phyloP scores from a whole-genome alignment of 2,888 invertebrate genomes.

The Drosophila nr. perissopoda region DNA sequence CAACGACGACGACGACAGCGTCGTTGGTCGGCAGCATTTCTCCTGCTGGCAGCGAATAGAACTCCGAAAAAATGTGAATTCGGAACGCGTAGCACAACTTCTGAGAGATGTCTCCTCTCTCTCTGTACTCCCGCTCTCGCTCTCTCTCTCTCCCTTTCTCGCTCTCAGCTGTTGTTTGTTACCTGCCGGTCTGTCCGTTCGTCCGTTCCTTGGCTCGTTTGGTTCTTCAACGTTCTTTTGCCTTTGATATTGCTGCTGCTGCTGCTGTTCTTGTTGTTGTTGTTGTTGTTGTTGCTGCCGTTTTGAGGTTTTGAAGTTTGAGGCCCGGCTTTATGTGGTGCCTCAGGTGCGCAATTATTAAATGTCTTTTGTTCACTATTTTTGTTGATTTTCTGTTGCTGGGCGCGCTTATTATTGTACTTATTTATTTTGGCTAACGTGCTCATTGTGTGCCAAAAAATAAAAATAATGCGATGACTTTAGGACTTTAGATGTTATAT shows the following conservation, averaged over 20 bases:
- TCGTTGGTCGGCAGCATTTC: slow-evolving; percentile 61
- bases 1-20: slow-evolving; percentile 28
- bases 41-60: slow-evolving; percentile 55
- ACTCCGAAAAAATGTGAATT: slow-evolving; percentile 61
- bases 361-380: slow-evolving; percentile 56
- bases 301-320: slow-evolving; percentile 26
- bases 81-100: slow-evolving; percentile 65
- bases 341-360: slow-evolving; percentile 76
- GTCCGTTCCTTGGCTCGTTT: slow-evolving; percentile 21
- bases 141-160: slow-evolving; percentile 13
- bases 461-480: neutral
- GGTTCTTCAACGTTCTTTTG: slow-evolving; percentile 42
- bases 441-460: neutral
- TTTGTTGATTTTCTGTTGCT: slow-evolving; percentile 24
- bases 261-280: slow-evolving; percentile 6
- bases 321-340: slow-evolving; percentile 55
- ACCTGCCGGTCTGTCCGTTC: slow-evolving; percentile 39
- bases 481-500: slow-evolving; percentile 28
- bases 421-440: slow-evolving; percentile 8
- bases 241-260: slow-evolving; percentile 19
- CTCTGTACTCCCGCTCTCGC: slow-evolving; percentile 35
- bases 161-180: slow-evolving; percentile 61
- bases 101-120: slow-evolving; percentile 39
- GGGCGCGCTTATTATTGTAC: slow-evolving; percentile 32
- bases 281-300: slow-evolving; percentile 16